These are phyloP conservation scores for Volucella zonaria DNA, from an alignment of 2,888 invertebrate genomes.

Conservation along the genomic window DNA sequence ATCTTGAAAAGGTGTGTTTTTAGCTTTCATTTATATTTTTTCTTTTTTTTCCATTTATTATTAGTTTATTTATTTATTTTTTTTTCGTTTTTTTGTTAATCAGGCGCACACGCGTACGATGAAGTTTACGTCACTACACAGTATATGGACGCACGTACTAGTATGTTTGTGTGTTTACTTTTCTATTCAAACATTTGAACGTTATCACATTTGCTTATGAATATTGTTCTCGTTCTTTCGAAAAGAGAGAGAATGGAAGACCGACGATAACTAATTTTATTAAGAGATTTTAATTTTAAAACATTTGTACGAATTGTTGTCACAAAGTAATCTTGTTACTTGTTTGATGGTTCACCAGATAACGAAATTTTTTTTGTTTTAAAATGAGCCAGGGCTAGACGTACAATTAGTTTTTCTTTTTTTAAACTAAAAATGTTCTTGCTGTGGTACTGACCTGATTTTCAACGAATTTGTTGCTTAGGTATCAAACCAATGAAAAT, in stretches of 20 bases:
- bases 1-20: constrained; percentile 37
- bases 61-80: background rate
- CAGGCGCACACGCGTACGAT: constrained; percentile 46
- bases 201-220: constrained; percentile 43
- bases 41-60: constrained; percentile 14
- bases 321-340: no score
- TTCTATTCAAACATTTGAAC: constrained; percentile 14
- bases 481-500: no score
- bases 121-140: background rate
- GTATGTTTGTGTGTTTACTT: background rate
- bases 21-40: background rate
- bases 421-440: no score
- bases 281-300: constrained; percentile 1
- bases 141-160: background rate
- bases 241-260: background rate
- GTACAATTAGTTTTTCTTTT: no score
- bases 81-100: constrained; percentile 9
- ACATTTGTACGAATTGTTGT: background rate
- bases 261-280: background rate
- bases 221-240: constrained; percentile 20
- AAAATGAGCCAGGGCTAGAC: no score
- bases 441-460: no score
- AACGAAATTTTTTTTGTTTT: no score
- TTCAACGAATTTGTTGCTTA: no score
- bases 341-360: no score